Evolutionary conservation across 2,888 invertebrate species (phyloP).

Genomic region (Elaeidobius kamerunicus): DNA sequence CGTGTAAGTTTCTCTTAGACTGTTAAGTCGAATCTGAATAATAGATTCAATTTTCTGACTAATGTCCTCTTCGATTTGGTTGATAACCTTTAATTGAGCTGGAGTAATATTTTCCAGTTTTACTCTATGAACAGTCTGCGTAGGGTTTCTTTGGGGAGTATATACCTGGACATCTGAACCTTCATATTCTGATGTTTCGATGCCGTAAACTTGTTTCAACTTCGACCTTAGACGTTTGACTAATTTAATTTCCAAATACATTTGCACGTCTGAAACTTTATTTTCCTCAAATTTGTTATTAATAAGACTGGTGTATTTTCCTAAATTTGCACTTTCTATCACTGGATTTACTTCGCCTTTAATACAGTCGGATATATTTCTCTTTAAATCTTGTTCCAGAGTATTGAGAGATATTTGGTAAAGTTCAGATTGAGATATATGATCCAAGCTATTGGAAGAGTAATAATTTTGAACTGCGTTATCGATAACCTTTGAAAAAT

Average conservation of each 20-base stretch:
- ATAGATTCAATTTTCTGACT: constrained; percentile 12
- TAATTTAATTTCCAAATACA: constrained; percentile 23
- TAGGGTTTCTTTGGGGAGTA: too few species aligned
- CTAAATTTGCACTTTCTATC: not conserved
- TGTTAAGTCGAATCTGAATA: constrained; percentile 1
- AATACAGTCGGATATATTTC: constrained; percentile 16
- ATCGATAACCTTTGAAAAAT: constrained; percentile 14
- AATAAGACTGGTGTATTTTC: constrained; percentile 17
- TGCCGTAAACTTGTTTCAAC: not conserved
- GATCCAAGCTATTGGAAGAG: constrained; percentile 1
- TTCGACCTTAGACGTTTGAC: constrained; percentile 17
- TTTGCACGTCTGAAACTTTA: constrained; percentile 24
- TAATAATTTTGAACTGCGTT: constrained; percentile 7
- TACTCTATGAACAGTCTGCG: not conserved
- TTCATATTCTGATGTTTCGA: not conserved
- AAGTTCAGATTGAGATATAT: constrained; percentile 6
- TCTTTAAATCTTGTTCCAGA: constrained; percentile 18
- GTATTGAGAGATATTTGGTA: constrained; percentile 15
- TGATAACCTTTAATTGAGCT: constrained; percentile 18
- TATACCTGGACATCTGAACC: too few species aligned
- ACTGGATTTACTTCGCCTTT: constrained; percentile 4
- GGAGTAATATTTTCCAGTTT: constrained; percentile 17
- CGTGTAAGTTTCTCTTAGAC: not conserved
- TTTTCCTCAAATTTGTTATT: constrained; percentile 11
- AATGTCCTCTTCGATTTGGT: constrained; percentile 19